Evolutionary conservation across 2,888 invertebrate species (phyloP), one percentile per base, ranked within the genome.

Genomic region (Phyllotreta striolata): DNA sequence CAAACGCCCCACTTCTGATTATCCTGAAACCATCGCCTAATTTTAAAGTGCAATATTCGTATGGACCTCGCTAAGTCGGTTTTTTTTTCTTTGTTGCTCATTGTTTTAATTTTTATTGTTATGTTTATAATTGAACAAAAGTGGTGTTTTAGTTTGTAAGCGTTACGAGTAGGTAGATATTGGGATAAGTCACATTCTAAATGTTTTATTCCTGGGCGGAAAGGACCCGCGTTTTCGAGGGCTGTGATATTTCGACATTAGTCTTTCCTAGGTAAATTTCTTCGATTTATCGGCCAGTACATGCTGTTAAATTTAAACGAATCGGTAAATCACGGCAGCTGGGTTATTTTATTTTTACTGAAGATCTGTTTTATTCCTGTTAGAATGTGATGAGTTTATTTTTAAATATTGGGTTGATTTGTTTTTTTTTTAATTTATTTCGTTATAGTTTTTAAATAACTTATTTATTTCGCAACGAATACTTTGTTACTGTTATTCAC

Each of bases 401-500:
- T 55, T 55, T 41, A 34, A 34, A 41, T 59, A 62, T 57, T 66
- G 68, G 68, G 68, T 67, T 66, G 61, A 63, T 44, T 62, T 63
- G 54, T 67, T 65, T 64, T 65, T 65, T 61, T 64, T 58, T 67
- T 40, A 66, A 68, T 68, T 68, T 68, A 68, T 66, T 68, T 39
- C 34, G 40, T 65, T 63, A 60, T 47, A 62, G 46, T 47, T 66
- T 65, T 66, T 60, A 66, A 61, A 51, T 66, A 62, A 58, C 62
- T 64, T 64, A 64, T 62, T 52, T 56, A 61, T 46, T 55, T 51
- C 51, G 59, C 66, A 63, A 66, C 66, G 63, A 67, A 67, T 24
- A 4, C 24, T 24, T 66, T 61, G 58, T 61, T 65, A 49, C 60
- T 39, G 38, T 41, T 7, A 38, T 56, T 55, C 14, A 56, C 60